A percentile compares a stretch with the other conserved stretches of the same genome.
Conservation (phyloP, 1,140 invertebrate genomes). For the Diabrotica virgifera region DNA sequence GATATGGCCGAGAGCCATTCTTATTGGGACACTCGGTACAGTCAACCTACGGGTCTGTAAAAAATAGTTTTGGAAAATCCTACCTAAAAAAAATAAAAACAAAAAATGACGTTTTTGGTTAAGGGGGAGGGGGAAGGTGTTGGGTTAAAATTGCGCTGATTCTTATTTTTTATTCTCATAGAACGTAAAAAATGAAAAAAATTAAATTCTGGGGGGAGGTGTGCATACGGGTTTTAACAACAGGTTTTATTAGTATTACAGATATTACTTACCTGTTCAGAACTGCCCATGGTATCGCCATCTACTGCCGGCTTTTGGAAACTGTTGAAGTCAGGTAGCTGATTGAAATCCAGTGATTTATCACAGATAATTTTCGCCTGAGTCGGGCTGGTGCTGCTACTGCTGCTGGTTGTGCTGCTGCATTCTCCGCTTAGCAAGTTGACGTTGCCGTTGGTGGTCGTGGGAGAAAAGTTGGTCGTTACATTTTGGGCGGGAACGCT, state of each 20-base stretch:
- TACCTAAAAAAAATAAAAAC: too few species aligned
- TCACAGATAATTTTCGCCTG: constrained; percentile 47
- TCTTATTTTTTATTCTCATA: background rate
- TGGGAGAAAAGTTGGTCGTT: constrained; percentile 3
- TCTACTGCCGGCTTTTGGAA: constrained; percentile 40
- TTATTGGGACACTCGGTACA: too few species aligned
- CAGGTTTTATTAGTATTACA: too few species aligned
- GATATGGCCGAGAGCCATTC: too few species aligned
- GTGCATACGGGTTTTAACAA: background rate
- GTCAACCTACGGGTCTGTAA: too few species aligned
- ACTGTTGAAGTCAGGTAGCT: constrained; percentile 49
- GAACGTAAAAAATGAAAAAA: too few species aligned
- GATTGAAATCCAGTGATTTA: constrained; percentile 46
- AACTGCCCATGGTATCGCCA: constrained; percentile 8
- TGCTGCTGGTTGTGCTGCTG: constrained; percentile 31
- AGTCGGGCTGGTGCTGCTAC: constrained; percentile 40
- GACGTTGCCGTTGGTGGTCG: constrained; percentile 2
- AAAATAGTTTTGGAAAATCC: too few species aligned
- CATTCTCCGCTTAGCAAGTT: constrained; percentile 22
- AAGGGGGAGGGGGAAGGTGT: too few species aligned
- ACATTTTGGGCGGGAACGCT: constrained; percentile 25
- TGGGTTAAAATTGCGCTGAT: too few species aligned
- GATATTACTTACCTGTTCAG: constrained; percentile 10
- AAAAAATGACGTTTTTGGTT: too few species aligned
- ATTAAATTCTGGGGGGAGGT: too few species aligned